Conservation (phyloP, 2,113 vertebrate genomes). For the Nerophis ophidion region DNA sequence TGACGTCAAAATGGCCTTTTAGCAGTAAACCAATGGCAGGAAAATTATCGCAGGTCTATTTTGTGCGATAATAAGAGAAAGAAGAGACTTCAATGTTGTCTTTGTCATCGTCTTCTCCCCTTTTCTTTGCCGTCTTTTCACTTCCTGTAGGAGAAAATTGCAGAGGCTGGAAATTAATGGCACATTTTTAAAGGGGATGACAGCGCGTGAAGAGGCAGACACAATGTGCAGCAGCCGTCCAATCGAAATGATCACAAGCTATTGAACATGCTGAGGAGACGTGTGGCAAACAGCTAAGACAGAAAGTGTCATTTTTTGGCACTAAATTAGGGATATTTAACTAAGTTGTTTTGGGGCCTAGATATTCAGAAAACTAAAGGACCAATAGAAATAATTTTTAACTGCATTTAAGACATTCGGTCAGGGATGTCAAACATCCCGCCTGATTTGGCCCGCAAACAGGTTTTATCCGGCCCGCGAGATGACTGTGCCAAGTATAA, state of each 20-base stretch:
- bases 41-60: constrained; percentile 93
- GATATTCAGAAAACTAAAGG: no score
- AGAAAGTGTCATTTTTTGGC: no score
- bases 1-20: constrained; percentile 90
- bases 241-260: constrained; percentile 85
- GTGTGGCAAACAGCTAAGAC: no score
- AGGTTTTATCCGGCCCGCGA: no score
- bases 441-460: no score
- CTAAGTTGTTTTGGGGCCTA: no score
- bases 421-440: neutral
- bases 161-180: constrained; percentile 88
- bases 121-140: constrained; percentile 43
- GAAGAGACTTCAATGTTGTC: constrained; percentile 80
- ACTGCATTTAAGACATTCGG: no score
- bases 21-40: constrained; percentile 93
- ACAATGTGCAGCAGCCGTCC: constrained; percentile 74
- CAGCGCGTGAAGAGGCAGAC: constrained; percentile 54
- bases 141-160: constrained; percentile 72
- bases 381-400: no score
- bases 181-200: constrained; percentile 58
- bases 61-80: constrained; percentile 88
- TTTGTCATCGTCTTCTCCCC: constrained; percentile 59
- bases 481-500: no score
- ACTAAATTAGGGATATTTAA: no score
- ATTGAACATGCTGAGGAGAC: constrained; percentile 66